Conservation (phyloP, 2,888 invertebrate genomes). For the Apotomis turbidana region DNA sequence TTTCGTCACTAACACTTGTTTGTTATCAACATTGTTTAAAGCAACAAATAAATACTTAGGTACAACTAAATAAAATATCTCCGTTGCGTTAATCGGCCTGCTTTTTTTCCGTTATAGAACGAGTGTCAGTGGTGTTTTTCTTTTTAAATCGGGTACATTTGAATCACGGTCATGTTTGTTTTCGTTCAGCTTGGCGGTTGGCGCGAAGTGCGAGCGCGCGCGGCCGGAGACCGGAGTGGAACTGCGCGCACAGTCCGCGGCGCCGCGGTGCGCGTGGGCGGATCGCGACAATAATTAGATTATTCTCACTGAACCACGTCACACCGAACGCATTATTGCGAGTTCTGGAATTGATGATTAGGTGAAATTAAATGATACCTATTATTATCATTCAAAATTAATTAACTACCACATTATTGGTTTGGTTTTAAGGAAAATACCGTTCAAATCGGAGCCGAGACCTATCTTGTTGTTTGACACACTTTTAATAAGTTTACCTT, state of each 20-base stretch:
- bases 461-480: no score
- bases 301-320: conserved; percentile 16
- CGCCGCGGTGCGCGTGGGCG: conserved; percentile 18
- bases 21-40: background rate
- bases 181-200: background rate
- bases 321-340: background rate
- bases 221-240: conserved; percentile 10
- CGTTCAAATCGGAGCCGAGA: no score
- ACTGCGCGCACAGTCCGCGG: conserved; percentile 19
- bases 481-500: no score
- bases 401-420: background rate
- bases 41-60: background rate
- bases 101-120: no score
- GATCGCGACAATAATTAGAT: conserved; percentile 25
- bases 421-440: no score
- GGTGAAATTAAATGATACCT: background rate
- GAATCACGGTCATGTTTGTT: conserved; percentile 14
- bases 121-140: no score
- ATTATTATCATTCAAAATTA: background rate
- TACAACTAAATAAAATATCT: background rate
- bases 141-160: conserved; percentile 16
- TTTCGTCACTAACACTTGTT: background rate
- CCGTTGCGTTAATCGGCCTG: no score
- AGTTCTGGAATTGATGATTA: background rate
- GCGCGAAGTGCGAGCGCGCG: conserved; percentile 26